phyloP scores from a whole-genome alignment of 2,888 invertebrate genomes.

The Zeuzera pyrina region DNA sequence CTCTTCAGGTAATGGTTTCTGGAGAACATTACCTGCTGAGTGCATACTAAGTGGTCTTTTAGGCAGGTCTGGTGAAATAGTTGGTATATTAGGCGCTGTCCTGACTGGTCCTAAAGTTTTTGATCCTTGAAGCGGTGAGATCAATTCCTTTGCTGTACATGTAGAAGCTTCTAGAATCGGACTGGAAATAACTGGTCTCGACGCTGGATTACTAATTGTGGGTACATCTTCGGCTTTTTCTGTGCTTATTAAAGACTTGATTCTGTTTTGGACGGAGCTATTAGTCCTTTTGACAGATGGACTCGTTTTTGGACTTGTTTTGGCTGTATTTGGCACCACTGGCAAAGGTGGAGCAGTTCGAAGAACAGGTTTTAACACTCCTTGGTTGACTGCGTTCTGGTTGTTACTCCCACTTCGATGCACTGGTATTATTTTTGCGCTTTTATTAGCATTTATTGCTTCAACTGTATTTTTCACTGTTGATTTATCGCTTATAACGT shows the following conservation, averaged over 20 bases:
- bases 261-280: conserved; percentile 54
- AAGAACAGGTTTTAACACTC: conserved; percentile 57
- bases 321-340: conserved; percentile 57
- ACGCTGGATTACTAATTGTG: conserved; percentile 73
- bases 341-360: conserved; percentile 78
- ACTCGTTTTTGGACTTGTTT: conserved; percentile 45
- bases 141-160: conserved; percentile 82
- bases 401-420: conserved; percentile 56
- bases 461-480: conserved; percentile 16
- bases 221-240: conserved; percentile 53
- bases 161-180: conserved; percentile 88
- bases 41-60: conserved; percentile 70
- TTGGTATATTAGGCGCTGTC: conserved; percentile 72
- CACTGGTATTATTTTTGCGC: conserved; percentile 71
- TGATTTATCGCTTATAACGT: conserved; percentile 1
- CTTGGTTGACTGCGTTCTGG: conserved; percentile 43
- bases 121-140: conserved; percentile 75
- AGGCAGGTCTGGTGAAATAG: conserved; percentile 41
- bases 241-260: conserved; percentile 53
- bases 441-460: conserved; percentile 39
- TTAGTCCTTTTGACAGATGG: conserved; percentile 54
- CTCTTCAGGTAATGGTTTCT: conserved; percentile 64
- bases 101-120: conserved; percentile 75
- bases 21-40: conserved; percentile 38
- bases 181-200: conserved; percentile 84